These are phyloP conservation scores for Furnarius figulus DNA, from an alignment of 2,113 vertebrate species.

Conservation along the genomic window DNA sequence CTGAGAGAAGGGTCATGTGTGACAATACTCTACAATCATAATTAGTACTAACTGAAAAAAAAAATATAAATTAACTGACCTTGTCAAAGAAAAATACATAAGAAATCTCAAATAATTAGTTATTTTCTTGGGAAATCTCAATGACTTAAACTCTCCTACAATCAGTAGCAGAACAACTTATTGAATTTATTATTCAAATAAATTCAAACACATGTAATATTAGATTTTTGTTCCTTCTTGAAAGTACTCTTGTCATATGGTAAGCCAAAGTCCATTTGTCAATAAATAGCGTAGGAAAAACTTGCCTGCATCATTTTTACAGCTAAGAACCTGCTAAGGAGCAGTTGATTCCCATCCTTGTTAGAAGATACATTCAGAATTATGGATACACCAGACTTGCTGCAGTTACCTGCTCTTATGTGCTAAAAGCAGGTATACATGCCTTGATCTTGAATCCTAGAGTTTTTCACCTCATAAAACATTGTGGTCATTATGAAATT, in stretches of 20 bases:
- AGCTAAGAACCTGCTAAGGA: not conserved
- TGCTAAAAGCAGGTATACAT: not conserved
- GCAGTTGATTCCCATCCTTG: not conserved
- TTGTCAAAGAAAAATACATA: not conserved
- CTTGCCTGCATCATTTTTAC: not conserved
- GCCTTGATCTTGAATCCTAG: not conserved
- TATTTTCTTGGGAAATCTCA: not conserved
- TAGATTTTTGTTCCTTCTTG: not conserved
- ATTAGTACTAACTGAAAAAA: not conserved
- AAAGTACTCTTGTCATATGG: not conserved
- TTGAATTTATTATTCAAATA: not conserved
- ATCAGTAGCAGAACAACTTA: not conserved
- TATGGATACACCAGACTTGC: not conserved
- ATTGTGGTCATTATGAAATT: not conserved
- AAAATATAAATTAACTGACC: not conserved
- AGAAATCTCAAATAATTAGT: not conserved
- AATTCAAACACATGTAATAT: not conserved
- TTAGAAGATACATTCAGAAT: not conserved
- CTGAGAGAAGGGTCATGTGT: not conserved
- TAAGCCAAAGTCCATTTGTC: not conserved
- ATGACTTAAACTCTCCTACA: not conserved
- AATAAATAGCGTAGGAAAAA: not conserved
- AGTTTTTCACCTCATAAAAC: not conserved
- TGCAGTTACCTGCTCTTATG: not conserved
- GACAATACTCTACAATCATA: not conserved